Percentiles rank a stretch among this genome's conserved stretches.
These are phyloP conservation scores for Drosophila lini DNA, from an alignment of 1,140 invertebrate genomes.

Conservation along the genomic window DNA sequence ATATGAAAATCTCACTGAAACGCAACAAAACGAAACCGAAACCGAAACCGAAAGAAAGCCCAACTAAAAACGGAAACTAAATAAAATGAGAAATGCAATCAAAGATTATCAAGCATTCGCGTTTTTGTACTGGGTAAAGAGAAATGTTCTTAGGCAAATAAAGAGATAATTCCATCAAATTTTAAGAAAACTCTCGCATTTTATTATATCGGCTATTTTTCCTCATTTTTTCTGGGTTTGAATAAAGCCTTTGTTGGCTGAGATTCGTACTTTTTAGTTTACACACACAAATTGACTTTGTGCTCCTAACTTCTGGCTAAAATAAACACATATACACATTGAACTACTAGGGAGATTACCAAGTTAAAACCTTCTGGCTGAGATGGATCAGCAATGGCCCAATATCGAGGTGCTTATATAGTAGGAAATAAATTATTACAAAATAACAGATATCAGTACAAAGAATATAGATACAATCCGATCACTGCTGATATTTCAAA, in stretches of 20 bases:
- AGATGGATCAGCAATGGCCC: slow-evolving; percentile 20
- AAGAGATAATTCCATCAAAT: slow-evolving; percentile 76
- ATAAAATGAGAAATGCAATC: slow-evolving; percentile 59
- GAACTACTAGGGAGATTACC: slow-evolving; percentile 32
- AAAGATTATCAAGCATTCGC: slow-evolving; percentile 53
- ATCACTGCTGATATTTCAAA: slow-evolving; percentile 9
- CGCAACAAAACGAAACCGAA: slow-evolving; percentile 45
- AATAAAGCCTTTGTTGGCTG: not conserved
- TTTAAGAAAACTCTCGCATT: slow-evolving; percentile 58
- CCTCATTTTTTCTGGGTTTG: not conserved
- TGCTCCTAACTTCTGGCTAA: slow-evolving; percentile 40
- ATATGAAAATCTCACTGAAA: slow-evolving; percentile 62
- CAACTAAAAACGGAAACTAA: slow-evolving; percentile 39
- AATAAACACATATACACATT: slow-evolving; percentile 29
- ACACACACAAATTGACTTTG: slow-evolving; percentile 34
- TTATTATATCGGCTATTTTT: slow-evolving; percentile 36
- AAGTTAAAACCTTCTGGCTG: slow-evolving; percentile 26
- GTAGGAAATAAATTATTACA: slow-evolving; percentile 70
- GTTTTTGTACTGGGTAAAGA: slow-evolving; percentile 57
- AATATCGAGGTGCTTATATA: slow-evolving; percentile 36
- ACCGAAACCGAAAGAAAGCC: slow-evolving; percentile 39
- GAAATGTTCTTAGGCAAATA: slow-evolving; percentile 74
- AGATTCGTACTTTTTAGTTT: slow-evolving; percentile 30
- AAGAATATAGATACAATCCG: slow-evolving; percentile 33
- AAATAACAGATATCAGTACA: slow-evolving; percentile 59